Percentiles rank a stretch among this genome's conserved stretches.
phyloP scores from a whole-genome alignment of 2,797 vertebrate species.

The Liasis olivaceus region DNA sequence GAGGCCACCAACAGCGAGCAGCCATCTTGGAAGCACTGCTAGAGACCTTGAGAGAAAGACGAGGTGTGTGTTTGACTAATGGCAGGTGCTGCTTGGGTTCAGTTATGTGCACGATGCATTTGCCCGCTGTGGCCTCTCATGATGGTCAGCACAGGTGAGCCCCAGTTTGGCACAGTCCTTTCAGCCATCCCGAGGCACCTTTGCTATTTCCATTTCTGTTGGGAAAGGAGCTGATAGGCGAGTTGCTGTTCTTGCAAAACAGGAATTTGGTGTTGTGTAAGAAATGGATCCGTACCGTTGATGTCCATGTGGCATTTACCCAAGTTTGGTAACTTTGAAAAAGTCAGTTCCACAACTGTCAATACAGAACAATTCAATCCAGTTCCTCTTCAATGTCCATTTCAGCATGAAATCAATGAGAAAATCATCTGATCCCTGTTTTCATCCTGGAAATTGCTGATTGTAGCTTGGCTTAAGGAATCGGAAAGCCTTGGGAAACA shows the following conservation, averaged over 20 bases:
- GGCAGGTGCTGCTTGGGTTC: background rate
- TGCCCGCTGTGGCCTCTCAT: no score
- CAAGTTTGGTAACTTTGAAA: background rate
- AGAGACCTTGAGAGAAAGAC: background rate
- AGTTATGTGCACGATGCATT: background rate
- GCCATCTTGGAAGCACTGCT: background rate
- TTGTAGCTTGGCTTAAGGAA: background rate
- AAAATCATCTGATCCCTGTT: no score
- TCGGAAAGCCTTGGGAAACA: background rate
- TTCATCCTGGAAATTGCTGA: no score
- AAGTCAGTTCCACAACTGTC: background rate
- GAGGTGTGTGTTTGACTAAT: background rate
- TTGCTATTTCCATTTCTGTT: background rate
- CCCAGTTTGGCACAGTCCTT: background rate
- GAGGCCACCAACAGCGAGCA: background rate
- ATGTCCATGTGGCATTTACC: background rate
- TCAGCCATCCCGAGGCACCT: no score
- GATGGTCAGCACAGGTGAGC: no score
- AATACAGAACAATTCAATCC: background rate
- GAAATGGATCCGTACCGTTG: background rate
- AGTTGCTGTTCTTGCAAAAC: background rate
- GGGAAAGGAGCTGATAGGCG: background rate
- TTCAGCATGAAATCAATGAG: background rate
- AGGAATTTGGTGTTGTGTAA: background rate
- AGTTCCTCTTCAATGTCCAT: background rate